Evolutionary conservation across 1,140 invertebrate genomes (phyloP), one percentile per base, ranked within the genome.

Genomic region (Diachasma alloeum): DNA sequence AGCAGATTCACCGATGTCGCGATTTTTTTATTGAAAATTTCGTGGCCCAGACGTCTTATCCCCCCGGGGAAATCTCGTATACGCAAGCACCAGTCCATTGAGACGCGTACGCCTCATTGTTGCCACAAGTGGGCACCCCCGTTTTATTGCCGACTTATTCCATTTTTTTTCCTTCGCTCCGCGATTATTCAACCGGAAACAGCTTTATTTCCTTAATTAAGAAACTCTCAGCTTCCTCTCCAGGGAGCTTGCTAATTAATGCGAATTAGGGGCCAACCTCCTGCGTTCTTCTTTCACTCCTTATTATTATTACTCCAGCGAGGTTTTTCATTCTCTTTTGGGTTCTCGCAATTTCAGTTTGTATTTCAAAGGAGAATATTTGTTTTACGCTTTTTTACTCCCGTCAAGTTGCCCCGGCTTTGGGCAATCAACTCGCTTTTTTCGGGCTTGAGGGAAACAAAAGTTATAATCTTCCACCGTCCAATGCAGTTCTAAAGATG

Each of bases 141-240:
- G 24, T 48, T 70, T 42, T 46, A 72, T 26, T 31, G 39, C 24
- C 22, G 24, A 63, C 46, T 63, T 42, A 39, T 39, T 70, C 4
- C 5, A 74, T 22, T 74, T 74, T 63, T 63, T 39, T 63, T 39
- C 19, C 17, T 9, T 63, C 5, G 4, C 22, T 59, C 53, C 9
- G 1, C 59, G 11, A 63, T 63, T 63, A 63, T 63, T 63, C 59
- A 63, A 63, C 59, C 59, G 59, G 59, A 63, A 63, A 63, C 59
- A 63, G 56, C 63, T 46, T 68, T 68, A 68, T 70, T 76, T 72
- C 53, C 48, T 76, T 76, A 76, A 76, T 76, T 76, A 76, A 71
- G 68, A 71, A 71, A 63, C 67, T 53, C 69, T 31, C 48, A 53
- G 59, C 22, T 63, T 63, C 19, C 59, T 63, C 48, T 56, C 48